Evolutionary conservation across 2,888 invertebrate genomes (phyloP), one percentile per base, ranked within the genome.

Genomic region (Xiphydria camelus): DNA sequence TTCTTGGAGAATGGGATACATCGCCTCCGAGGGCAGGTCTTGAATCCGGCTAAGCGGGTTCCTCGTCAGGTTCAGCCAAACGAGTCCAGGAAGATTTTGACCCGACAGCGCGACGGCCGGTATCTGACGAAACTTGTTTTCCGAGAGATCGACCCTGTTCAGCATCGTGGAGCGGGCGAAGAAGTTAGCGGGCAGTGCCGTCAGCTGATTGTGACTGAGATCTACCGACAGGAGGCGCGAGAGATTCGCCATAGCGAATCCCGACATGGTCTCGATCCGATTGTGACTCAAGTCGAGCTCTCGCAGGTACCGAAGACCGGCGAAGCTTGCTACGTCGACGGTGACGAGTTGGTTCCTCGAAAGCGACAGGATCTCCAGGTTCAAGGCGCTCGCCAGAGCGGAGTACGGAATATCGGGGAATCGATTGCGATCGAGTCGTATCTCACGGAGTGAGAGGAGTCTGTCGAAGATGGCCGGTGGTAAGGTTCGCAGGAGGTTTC

Each of bases 121-220:
- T 58, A 93, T 87, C 71, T 89, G 86, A 53, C 85, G 82, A 59
- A 93, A 89, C 40, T 86, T 82, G 77, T 93, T 93, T 49, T 80
- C 81, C 1, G 92, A 88, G 49, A 92, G 73, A 68, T 92, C 90
- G 43, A 92, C 83, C 55, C 87, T 84, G 49, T 87, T 83, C 34
- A 91, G 73, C 32, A 85, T 81, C 47, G 82, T 78, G 5, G 89
- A 87, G 67, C 87, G 83, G 55, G 86, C 83, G 55, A 92, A 85
- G 76, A 92, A 91, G 73, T 91, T 91, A 15, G 87, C 85, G 20
- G 91, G 89, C 52, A 92, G 78, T 46, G 88, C 85, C 20, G 88
- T 82, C 54, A 92, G 72, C 57, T 83, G 79, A 70, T 92, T 92
- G 43, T 83, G 83, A 61, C 88, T 89, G 43, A 92, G 79, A 73